phyloP scores from a whole-genome alignment of 2,888 invertebrate genomes.

The Euproctis similis region DNA sequence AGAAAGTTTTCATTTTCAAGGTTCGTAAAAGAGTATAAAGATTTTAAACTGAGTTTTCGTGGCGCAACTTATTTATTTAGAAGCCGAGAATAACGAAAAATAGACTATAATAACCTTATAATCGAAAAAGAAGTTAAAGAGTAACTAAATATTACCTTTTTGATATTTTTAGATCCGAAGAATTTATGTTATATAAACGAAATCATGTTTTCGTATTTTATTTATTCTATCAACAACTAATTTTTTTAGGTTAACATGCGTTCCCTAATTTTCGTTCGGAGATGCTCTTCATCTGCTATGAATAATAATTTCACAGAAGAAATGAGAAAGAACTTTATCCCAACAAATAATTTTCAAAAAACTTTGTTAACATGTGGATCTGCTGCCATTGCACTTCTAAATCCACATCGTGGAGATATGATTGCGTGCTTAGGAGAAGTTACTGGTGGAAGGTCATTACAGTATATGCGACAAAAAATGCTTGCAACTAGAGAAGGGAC shows the following conservation, averaged over 20 bases:
- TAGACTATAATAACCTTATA: too few relatives aligned
- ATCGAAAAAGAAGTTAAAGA: too few relatives aligned
- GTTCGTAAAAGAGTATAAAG: too few relatives aligned
- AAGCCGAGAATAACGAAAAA: too few relatives aligned
- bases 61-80: too few relatives aligned
- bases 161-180: too few relatives aligned
- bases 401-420: slow-evolving; percentile 92
- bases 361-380: slow-evolving; percentile 88
- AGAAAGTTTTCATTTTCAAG: too few relatives aligned
- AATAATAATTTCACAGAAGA: slow-evolving; percentile 75
- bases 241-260: slow-evolving; percentile 21
- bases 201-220: too few relatives aligned
- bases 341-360: slow-evolving; percentile 83
- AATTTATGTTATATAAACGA: too few relatives aligned
- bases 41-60: too few relatives aligned
- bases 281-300: slow-evolving; percentile 25
- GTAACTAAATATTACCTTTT: too few relatives aligned
- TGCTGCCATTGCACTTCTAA: slow-evolving; percentile 85
- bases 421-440: slow-evolving; percentile 96
- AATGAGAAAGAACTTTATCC: slow-evolving; percentile 78
- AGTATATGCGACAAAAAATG: slow-evolving; percentile 85
- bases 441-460: slow-evolving; percentile 83
- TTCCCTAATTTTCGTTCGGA: slow-evolving; percentile 20
- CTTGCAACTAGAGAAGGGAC: slow-evolving; percentile 83
- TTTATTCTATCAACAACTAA: too few relatives aligned